These are phyloP conservation scores for Perizoma affinitatum DNA, from an alignment of 2,888 invertebrate species.

Conservation along the genomic window DNA sequence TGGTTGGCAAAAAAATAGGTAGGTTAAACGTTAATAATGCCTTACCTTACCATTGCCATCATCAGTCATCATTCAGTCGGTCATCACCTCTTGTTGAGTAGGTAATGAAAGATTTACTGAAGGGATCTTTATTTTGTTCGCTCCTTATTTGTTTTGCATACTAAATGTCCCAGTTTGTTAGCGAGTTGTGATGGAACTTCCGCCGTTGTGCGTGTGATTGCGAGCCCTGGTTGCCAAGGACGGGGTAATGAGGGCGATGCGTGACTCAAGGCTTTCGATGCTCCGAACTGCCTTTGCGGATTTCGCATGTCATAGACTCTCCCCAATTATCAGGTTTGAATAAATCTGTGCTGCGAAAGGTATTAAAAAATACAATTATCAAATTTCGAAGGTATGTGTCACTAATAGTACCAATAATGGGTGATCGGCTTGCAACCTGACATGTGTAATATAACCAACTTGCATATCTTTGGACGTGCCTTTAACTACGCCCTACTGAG, in stretches of 20 bases:
- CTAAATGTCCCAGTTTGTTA: slow-evolving; percentile 13
- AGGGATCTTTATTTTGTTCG: slow-evolving; percentile 3
- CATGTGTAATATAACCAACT: too few species aligned
- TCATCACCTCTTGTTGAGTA: too few species aligned
- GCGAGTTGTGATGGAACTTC: slow-evolving; percentile 43
- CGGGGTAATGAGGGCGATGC: slow-evolving; percentile 58
- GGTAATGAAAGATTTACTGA: background rate
- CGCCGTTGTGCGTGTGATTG: slow-evolving; percentile 54
- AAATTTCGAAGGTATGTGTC: slow-evolving; percentile 3
- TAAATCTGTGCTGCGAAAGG: slow-evolving; percentile 15
- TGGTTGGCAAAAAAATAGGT: too few species aligned
- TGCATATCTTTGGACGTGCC: too few species aligned
- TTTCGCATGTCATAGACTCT: slow-evolving; percentile 44
- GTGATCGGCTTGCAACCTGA: too few species aligned
- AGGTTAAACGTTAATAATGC: too few species aligned
- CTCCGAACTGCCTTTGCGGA: slow-evolving; percentile 25
- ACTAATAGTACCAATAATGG: too few species aligned
- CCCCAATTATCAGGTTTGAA: slow-evolving; percentile 39
- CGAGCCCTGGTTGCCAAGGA: slow-evolving; percentile 50
- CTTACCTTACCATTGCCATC: too few species aligned
- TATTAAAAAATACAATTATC: too few species aligned
- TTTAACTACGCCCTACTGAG: too few species aligned
- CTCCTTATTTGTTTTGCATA: slow-evolving; percentile 14
- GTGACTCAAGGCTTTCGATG: slow-evolving; percentile 58
- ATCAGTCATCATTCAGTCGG: too few species aligned